Evolutionary conservation across 2,113 vertebrate species (phyloP).

Genomic region (Chinchilla lanigera): DNA sequence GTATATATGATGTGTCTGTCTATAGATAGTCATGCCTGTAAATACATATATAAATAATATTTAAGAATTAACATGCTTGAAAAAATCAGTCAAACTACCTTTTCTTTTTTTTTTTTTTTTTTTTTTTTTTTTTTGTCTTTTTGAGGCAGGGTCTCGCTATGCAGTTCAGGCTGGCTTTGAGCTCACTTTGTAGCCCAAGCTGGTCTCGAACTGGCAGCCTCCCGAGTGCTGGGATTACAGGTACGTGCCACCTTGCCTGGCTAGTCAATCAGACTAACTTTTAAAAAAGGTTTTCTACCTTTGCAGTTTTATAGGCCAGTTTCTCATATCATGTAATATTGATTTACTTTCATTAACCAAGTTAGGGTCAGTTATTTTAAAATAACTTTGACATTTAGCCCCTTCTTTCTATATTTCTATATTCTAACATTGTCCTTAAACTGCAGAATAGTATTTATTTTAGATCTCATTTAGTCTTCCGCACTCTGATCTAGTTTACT

Average conservation of each 20-base stretch:
- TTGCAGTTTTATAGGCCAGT: not conserved
- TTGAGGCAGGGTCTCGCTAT: too few species aligned
- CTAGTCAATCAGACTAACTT: not conserved
- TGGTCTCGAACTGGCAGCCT: too few species aligned
- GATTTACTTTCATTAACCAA: slow-evolving; percentile 30
- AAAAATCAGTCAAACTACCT: not conserved
- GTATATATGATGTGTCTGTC: not conserved
- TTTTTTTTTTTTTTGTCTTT: too few species aligned
- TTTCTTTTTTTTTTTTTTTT: not conserved
- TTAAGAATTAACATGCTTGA: slow-evolving; percentile 43
- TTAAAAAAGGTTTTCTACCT: not conserved
- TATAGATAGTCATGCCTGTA: not conserved
- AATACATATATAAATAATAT: not conserved
- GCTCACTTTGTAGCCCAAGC: too few species aligned
- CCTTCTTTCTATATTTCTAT: slow-evolving; percentile 68
- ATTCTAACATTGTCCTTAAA: not conserved
- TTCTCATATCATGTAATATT: slow-evolving; percentile 7
- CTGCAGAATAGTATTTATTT: slow-evolving; percentile 24
- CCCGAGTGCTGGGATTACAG: too few species aligned
- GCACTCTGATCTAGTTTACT: slow-evolving; percentile 8
- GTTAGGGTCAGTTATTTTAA: slow-evolving; percentile 56
- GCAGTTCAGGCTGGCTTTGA: too few species aligned
- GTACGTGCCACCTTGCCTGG: too few species aligned
- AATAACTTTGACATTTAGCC: slow-evolving; percentile 58
- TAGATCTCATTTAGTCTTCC: slow-evolving; percentile 33